Evolutionary conservation across 2,797 vertebrate genomes (phyloP).

Genomic region (Periophthalmus magnuspinnatus): DNA sequence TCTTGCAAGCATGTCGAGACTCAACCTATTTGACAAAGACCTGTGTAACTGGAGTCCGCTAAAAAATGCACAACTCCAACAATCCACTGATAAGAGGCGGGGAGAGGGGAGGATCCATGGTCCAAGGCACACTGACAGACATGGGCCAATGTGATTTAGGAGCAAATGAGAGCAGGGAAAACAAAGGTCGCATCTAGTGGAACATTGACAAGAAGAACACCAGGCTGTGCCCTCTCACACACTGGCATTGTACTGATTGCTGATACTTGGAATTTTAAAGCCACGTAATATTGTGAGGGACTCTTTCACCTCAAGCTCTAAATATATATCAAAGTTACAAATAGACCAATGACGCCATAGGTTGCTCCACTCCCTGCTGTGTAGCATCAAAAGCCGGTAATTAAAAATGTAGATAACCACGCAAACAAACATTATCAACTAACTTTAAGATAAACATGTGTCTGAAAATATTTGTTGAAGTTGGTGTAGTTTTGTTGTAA

Average conservation of each 20-base stretch:
- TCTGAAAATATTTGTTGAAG: too few relatives aligned
- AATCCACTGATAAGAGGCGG: conserved; percentile 23
- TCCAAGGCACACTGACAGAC: conserved; percentile 3
- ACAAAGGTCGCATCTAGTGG: conserved; percentile 60
- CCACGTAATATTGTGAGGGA: neutral
- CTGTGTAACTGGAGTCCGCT: conserved; percentile 23
- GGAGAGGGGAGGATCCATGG: conserved; percentile 3
- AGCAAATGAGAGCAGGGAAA: conserved; percentile 5
- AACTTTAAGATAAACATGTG: neutral
- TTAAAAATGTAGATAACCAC: neutral
- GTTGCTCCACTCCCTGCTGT: neutral
- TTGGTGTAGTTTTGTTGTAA: neutral
- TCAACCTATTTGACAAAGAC: conserved; percentile 15
- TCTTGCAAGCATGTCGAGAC: neutral
- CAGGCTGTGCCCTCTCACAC: conserved; percentile 33
- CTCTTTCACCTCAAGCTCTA: neutral
- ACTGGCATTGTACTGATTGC: conserved; percentile 3
- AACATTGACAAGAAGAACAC: conserved; percentile 57
- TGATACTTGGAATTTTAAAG: neutral
- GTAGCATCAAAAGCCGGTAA: neutral
- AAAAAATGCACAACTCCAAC: conserved; percentile 35
- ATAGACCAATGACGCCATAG: neutral
- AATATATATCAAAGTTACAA: neutral
- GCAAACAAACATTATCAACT: neutral
- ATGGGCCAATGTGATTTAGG: conserved; percentile 1